A percentile compares a stretch with the other conserved stretches of the same genome.
Conservation (phyloP, 2,797 vertebrate genomes). For the Bucorvus abyssinicus region DNA sequence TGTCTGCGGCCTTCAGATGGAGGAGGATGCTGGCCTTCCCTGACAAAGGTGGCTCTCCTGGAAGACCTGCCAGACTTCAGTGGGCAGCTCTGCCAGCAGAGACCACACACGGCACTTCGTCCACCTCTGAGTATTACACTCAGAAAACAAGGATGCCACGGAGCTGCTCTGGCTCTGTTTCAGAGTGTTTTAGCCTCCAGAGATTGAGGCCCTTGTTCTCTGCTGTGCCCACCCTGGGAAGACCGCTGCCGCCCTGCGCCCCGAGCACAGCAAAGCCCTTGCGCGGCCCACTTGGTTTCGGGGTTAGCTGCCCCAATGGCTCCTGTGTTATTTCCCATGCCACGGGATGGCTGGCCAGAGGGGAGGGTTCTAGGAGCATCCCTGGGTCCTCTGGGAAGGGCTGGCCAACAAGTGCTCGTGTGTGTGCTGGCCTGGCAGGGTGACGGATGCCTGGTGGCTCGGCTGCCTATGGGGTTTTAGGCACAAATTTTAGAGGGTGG, state of each 20-base stretch:
- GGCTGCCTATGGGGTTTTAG: neutral
- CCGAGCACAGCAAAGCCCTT: neutral
- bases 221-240: neutral
- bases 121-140: neutral
- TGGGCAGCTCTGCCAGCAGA: neutral
- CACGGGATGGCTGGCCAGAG: accelerated
- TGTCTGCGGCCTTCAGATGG: accelerated
- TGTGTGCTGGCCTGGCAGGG: neutral
- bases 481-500: slow-evolving; percentile 52
- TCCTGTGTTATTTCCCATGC: neutral
- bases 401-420: neutral
- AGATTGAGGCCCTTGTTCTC: neutral
- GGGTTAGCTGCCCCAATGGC: neutral
- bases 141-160: neutral
- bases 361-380: neutral
- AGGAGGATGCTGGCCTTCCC: neutral
- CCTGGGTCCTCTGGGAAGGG: neutral
- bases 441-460: neutral
- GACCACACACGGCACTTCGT: neutral
- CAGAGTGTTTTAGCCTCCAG: neutral
- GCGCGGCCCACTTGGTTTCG: neutral
- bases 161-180: neutral
- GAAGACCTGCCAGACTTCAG: neutral
- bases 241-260: accelerated
- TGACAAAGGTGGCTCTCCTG: neutral